These are phyloP conservation scores for Copsychus sechellarum DNA, from an alignment of 2,113 vertebrate species.

Conservation along the genomic window DNA sequence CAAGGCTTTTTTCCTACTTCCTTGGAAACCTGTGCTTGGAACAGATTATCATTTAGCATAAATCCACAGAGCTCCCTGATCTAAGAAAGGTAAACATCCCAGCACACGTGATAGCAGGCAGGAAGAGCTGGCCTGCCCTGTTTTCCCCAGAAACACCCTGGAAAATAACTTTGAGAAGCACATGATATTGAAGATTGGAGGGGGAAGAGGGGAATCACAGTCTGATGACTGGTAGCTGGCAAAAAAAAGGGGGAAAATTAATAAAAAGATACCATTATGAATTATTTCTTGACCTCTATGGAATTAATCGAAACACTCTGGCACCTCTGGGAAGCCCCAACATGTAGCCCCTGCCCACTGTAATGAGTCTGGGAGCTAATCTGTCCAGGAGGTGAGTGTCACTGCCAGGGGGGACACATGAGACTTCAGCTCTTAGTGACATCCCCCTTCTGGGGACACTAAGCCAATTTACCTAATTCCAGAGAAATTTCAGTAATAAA, in stretches of 20 bases:
- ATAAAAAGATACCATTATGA: fast-evolving
- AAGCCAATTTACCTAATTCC: constrained; percentile 43
- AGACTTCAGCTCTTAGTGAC: background rate
- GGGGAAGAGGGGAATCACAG: background rate
- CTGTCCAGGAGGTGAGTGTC: background rate
- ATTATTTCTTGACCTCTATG: background rate
- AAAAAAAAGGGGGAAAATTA: background rate
- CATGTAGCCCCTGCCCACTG: background rate
- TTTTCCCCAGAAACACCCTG: background rate
- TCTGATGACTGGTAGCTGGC: background rate
- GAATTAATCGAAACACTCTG: background rate
- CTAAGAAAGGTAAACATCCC: background rate
- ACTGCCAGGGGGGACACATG: background rate
- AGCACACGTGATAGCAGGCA: background rate
- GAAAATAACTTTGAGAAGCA: background rate
- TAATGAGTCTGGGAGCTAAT: background rate
- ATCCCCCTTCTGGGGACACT: background rate
- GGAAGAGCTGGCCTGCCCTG: background rate
- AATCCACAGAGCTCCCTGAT: background rate
- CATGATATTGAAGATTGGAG: fast-evolving
- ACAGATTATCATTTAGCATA: background rate
- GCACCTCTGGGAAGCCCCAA: background rate
- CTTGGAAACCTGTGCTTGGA: background rate
- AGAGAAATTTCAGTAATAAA: constrained; percentile 25
- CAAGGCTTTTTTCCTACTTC: background rate